A percentile compares a stretch with the other conserved stretches of the same genome.
phyloP scores from a whole-genome alignment of 2,113 vertebrate genomes.

The Catharus fuscescens region DNA sequence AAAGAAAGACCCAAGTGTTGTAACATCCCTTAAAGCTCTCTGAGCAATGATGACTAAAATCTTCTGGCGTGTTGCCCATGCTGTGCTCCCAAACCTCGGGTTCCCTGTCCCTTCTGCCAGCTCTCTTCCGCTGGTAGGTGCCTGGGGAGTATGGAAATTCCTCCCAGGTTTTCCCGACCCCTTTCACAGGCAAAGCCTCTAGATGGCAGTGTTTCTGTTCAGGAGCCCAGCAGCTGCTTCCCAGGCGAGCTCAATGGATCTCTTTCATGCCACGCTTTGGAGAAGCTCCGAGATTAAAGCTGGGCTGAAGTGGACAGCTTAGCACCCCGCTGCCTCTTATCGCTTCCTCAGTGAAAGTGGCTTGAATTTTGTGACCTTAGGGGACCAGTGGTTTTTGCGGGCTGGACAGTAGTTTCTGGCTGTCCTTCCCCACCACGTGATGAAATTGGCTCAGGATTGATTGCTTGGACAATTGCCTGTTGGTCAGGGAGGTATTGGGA shows the following conservation, averaged over 20 bases:
- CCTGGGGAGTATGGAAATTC: not conserved
- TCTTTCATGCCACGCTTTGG: not conserved
- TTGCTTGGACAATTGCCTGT: not conserved
- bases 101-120: not conserved
- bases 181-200: conserved; percentile 14
- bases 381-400: not conserved
- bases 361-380: conserved; percentile 10
- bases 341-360: not conserved
- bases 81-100: not conserved
- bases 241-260: not conserved
- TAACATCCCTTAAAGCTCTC: not conserved
- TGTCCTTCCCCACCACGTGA: not conserved
- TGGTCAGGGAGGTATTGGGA: not conserved
- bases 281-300: conserved; percentile 9
- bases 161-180: not conserved
- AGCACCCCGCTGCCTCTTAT: conserved; percentile 13
- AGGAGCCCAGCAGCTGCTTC: not conserved
- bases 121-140: not conserved
- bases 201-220: conserved; percentile 79
- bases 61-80: not conserved
- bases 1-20: not conserved
- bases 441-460: not conserved
- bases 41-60: not conserved
- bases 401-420: not conserved
- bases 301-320: conserved; percentile 5